Conservation (phyloP, 2,888 invertebrate species). For the Drosophila helvetica region DNA sequence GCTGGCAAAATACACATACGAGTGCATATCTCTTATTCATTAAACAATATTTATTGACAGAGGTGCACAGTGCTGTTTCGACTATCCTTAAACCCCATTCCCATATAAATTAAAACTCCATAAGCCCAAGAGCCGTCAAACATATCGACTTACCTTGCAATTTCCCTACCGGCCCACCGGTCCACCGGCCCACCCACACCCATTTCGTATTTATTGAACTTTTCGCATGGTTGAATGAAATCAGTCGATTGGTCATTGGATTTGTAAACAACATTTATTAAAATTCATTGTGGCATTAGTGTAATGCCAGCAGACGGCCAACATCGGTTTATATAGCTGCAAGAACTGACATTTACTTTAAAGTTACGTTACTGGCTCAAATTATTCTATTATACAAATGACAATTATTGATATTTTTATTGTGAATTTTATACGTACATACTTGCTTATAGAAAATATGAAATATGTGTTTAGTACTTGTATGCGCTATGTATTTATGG, state of each 20-base stretch:
- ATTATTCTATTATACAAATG: slow-evolving; percentile 13
- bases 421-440: background rate
- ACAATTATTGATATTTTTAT: background rate
- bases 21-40: background rate
- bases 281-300: slow-evolving; percentile 12
- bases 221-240: background rate
- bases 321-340: background rate
- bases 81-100: background rate
- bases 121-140: too few relatives aligned
- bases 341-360: slow-evolving; percentile 7
- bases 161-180: background rate
- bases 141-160: background rate
- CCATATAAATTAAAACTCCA: background rate
- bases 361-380: background rate
- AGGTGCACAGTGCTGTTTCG: background rate
- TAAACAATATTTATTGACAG: background rate
- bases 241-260: background rate
- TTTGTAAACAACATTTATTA: slow-evolving; percentile 43
- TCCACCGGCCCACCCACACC: background rate
- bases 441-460: slow-evolving; percentile 7
- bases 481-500: background rate
- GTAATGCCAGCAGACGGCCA: background rate
- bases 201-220: background rate
- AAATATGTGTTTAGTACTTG: background rate
- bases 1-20: background rate